Evolutionary conservation across 1,140 invertebrate species (phyloP), one percentile per base, ranked within the genome.

Genomic region (Triops longicaudatus): DNA sequence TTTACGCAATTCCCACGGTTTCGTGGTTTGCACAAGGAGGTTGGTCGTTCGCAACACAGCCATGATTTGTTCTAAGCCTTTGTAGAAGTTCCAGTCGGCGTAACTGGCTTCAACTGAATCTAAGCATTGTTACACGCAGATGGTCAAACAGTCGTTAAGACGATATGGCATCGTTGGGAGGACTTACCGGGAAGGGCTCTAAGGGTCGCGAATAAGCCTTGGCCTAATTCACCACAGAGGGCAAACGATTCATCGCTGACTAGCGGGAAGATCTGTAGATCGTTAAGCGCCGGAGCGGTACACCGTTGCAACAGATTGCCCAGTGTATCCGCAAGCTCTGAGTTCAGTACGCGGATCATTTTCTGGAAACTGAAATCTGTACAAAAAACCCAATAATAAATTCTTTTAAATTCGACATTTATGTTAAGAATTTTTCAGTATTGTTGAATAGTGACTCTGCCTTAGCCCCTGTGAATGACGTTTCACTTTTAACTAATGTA

Each of bases 221-320:
- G 81, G n/a, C 88, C 87, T 72, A 84, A 82, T 79, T 85, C 84
- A 80, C 84, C 80, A 88, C 79, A 73, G 81, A 80, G 26, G 84
- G 75, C 78, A 88, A 86, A 81, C 77, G 85, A 86, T 80, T 82
- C 81, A 27, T 78, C 76, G 79, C 88, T 83, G 71, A 90, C 85
- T 76, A 83, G 77, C 1, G 94, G 94, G 83, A 93, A 91, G 80
- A 89, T 86, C 83, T 90, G 89, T 14, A 85, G 81, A 26, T 91
- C 90, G 88, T 98, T 98, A 31, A 99, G 83, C 28, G 89, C 83
- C 79, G 86, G 86, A 41, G 91, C 90, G 79, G 89, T 90, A 82
- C 90, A 92, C 73, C 97, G 88, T 80, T 88, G 92, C 26, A 98
- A 86, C 43, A 99, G 86, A 87, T 99, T 99, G 27, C 96, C 97